Evolutionary conservation across 2,888 invertebrate species (phyloP).

Genomic region (Lasioglossum zephyrum): DNA sequence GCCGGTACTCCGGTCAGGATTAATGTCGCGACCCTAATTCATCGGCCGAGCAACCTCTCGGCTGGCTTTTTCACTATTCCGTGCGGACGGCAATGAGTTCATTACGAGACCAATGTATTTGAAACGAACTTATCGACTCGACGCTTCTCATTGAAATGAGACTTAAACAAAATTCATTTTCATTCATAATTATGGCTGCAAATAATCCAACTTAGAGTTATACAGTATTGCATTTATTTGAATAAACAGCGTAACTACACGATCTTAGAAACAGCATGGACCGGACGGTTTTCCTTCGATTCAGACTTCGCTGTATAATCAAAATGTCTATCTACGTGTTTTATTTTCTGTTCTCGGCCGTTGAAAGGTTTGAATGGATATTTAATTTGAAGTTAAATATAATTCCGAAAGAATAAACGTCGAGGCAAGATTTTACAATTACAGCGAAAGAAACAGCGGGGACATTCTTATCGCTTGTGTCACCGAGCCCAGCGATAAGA

Average conservation of each 20-base stretch:
- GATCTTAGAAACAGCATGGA: too few relatives aligned
- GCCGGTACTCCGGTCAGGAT: slow-evolving; percentile 52
- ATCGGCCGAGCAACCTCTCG: slow-evolving; percentile 45
- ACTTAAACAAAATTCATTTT: too few relatives aligned
- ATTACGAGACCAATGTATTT: slow-evolving; percentile 2
- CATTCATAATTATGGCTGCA: too few relatives aligned
- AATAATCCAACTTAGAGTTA: too few relatives aligned
- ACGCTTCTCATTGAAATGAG: neutral
- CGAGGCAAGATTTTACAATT: neutral
- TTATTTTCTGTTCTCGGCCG: neutral
- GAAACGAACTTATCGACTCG: neutral
- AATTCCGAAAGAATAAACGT: neutral
- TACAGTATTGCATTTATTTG: too few relatives aligned
- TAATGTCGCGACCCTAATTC: slow-evolving; percentile 64
- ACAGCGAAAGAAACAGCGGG: neutral
- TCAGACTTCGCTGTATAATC: neutral
- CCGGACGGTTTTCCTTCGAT: too few relatives aligned
- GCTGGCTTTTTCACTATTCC: slow-evolving; percentile 30
- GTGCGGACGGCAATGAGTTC: slow-evolving; percentile 9
- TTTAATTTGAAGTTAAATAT: neutral
- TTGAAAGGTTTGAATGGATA: neutral
- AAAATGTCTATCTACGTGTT: neutral
- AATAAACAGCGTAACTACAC: too few relatives aligned
- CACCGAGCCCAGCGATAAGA: neutral
- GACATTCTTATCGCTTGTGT: neutral